These are phyloP conservation scores for Corythaeola cristata DNA, from an alignment of 2,113 vertebrate genomes.

Conservation along the genomic window DNA sequence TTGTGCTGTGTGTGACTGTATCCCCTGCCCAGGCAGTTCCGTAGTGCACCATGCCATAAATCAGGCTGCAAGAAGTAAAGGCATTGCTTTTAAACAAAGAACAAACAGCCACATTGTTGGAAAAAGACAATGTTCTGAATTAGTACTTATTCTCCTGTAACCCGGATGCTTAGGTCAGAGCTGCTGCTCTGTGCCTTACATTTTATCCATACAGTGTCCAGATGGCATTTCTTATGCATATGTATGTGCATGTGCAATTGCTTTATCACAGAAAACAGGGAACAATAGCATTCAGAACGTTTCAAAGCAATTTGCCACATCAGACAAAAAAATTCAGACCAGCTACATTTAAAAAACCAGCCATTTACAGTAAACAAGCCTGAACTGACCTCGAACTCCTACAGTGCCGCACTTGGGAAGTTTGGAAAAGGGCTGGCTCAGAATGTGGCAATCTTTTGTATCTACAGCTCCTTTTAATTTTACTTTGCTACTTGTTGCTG, in stretches of 20 bases:
- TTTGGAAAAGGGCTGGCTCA: background rate
- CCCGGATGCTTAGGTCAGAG: background rate
- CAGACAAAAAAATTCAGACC: background rate
- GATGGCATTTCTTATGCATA: background rate
- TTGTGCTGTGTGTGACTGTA: slow-evolving; percentile 30
- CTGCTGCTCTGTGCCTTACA: background rate
- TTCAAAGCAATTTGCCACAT: background rate
- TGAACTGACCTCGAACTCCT: background rate
- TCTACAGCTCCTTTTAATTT: slow-evolving; percentile 13
- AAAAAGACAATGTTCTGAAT: background rate
- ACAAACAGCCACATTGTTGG: background rate
- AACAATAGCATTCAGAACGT: background rate
- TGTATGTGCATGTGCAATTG: background rate
- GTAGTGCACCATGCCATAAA: background rate
- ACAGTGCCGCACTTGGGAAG: background rate
- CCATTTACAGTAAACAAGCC: background rate
- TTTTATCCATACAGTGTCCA: background rate
- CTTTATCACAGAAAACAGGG: background rate
- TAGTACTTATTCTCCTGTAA: background rate
- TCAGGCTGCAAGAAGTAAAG: slow-evolving; percentile 12
- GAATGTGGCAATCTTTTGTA: background rate
- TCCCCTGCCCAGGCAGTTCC: slow-evolving; percentile 19
- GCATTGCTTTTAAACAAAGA: background rate
- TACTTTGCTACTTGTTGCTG: background rate
- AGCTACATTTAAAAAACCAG: background rate